Evolutionary conservation across 2,888 invertebrate genomes (phyloP), one percentile per base, ranked within the genome.

Genomic region (Tenodera sinensis): DNA sequence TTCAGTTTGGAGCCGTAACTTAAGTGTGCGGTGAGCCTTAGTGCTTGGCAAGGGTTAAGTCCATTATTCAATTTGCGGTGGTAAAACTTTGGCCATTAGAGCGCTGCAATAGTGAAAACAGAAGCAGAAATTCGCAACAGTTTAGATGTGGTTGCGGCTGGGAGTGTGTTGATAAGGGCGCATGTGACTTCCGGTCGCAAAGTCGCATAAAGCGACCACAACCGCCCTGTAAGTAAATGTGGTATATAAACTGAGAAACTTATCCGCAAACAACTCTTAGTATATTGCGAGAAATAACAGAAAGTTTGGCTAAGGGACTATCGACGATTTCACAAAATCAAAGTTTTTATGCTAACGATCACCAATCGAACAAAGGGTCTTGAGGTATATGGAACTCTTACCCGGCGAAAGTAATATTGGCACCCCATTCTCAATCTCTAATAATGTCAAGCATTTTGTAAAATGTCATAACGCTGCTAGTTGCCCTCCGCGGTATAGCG

Each of bases 41-140:
- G 84, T 34, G 30, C 30, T 9, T 84, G 54, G 54, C 54, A 20
- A n/a, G 20, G n/a, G 20, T n/a, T 85, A 27, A 47, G 47, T 85
- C 85, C 27, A 47, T 85, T 85, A 47, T 85, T 85, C 27, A 85
- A 20, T 85, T 47, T 85, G 83, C 27, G 47, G 14, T 28, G 15
- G 27, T 47, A 47, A 85, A 85, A 85, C 85, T 85, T 85, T 42
- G 28, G 85, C 85, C 85, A 85, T 85, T 85, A 85, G 54, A 85
- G 47, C 54, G 54, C 54, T 71, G 54, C 54, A 71, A 71, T 71
- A 71, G 54, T 71, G 54, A 71, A 71, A 71, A 71, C 54, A 71
- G 54, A 71, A 71, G 54, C 54, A 71, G 25, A 71, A 15, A 71
- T 71, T 71, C 54, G 54, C 54, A 71, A 71, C 54, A 71, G 54